Evolutionary conservation across 1,140 invertebrate species (phyloP).

Genomic region (Drepana arcuata): DNA sequence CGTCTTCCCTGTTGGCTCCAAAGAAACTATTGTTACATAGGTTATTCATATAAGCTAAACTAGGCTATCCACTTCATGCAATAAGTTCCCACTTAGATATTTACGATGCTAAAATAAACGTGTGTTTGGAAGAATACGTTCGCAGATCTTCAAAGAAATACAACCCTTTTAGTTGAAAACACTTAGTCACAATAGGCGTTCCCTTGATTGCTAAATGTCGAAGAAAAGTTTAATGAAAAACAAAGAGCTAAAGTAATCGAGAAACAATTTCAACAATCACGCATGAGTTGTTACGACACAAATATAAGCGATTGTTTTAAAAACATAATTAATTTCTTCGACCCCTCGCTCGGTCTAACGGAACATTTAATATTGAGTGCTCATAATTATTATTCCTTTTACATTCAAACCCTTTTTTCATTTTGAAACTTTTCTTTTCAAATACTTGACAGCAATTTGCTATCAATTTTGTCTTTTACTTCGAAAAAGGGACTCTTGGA

Average conservation of each 20-base stretch:
- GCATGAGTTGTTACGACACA: slow-evolving; percentile 62
- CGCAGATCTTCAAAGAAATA: slow-evolving; percentile 2
- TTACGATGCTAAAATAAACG: no score
- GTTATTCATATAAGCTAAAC: no score
- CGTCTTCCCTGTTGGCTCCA: no score
- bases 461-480: slow-evolving; percentile 47
- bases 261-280: slow-evolving; percentile 66
- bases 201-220: slow-evolving; percentile 19
- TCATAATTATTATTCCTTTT: slow-evolving; percentile 70
- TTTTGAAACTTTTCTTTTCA: slow-evolving; percentile 50
- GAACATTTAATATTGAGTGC: slow-evolving; percentile 70
- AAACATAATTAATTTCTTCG: slow-evolving; percentile 70
- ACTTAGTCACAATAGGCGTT: slow-evolving; percentile 26
- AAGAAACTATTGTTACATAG: no score
- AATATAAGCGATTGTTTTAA: slow-evolving; percentile 71
- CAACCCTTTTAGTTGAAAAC: slow-evolving; percentile 2
- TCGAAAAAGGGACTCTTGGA: no score
- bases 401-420: slow-evolving; percentile 62
- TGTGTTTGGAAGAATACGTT: no score
- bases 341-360: slow-evolving; percentile 59
- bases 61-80: no score
- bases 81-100: no score
- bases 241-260: slow-evolving; percentile 65
- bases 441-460: slow-evolving; percentile 45
- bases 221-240: slow-evolving; percentile 64